A percentile compares a stretch with the other conserved stretches of the same genome.
Conservation (phyloP, 2,888 invertebrate genomes). For the Thumatha senex region DNA sequence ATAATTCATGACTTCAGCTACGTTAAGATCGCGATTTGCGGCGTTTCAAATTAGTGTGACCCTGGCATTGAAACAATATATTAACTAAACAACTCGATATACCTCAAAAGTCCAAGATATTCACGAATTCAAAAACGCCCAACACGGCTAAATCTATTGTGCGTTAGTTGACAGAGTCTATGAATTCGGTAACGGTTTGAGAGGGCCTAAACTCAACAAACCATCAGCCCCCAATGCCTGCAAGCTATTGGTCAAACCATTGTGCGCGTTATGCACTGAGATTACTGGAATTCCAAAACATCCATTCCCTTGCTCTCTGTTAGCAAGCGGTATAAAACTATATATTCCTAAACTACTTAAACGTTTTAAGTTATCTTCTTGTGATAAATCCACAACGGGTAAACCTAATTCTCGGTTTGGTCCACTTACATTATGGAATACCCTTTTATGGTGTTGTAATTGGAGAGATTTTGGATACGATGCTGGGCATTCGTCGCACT, state of each 20-base stretch:
- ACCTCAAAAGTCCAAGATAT: conserved; percentile 1
- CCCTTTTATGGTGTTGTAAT: conserved; percentile 83
- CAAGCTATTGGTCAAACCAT: conserved; percentile 82
- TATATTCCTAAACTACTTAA: conserved; percentile 87
- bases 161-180: conserved; percentile 33
- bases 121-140: conserved; percentile 5
- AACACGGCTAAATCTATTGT: background rate
- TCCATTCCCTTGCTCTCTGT: conserved; percentile 84
- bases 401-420: conserved; percentile 85
- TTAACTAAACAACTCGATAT: background rate
- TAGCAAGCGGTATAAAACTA: conserved; percentile 89
- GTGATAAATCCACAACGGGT: conserved; percentile 88
- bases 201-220: conserved; percentile 88
- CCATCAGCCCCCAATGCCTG: conserved; percentile 87
- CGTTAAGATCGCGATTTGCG: too few species aligned
- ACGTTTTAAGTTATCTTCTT: conserved; percentile 85
- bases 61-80: background rate
- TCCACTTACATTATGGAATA: conserved; percentile 74
- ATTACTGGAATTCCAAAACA: conserved; percentile 89
- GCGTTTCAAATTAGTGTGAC: too few species aligned
- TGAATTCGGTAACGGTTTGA: conserved; percentile 83
- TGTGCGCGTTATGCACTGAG: conserved; percentile 85
- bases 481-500: conserved; percentile 89
- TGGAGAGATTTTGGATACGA: conserved; percentile 88
- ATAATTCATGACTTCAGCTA: too few species aligned